Conservation (phyloP, 1,140 invertebrate species). For the Ceratina japonica region DNA sequence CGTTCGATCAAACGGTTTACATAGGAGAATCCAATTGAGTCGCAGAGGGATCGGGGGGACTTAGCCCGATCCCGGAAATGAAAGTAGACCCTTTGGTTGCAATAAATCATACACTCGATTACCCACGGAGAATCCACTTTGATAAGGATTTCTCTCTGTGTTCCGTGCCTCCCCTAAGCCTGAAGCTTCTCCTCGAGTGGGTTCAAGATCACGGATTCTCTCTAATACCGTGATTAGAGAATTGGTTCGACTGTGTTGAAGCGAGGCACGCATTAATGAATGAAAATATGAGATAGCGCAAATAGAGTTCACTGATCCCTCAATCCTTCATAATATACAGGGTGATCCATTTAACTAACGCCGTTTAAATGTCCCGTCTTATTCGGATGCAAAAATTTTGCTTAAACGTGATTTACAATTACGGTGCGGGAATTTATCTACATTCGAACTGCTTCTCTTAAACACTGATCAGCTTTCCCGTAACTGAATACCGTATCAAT, state of each 20-base stretch:
- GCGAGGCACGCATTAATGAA: background rate
- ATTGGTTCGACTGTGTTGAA: background rate
- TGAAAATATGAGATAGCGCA: background rate
- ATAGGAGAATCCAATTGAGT: slow-evolving; percentile 42
- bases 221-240: background rate
- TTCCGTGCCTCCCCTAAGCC: background rate
- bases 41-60: slow-evolving; percentile 28
- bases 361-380: too few relatives aligned
- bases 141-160: slow-evolving; percentile 45
- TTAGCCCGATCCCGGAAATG: slow-evolving; percentile 52
- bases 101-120: slow-evolving; percentile 66
- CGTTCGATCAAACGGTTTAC: slow-evolving; percentile 37
- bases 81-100: slow-evolving; percentile 51
- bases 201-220: background rate
- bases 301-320: background rate
- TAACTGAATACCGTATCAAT: slow-evolving; percentile 11
- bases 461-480: background rate
- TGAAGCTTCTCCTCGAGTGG: background rate
- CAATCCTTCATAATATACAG: too few relatives aligned
- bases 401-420: too few relatives aligned
- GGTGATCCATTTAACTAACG: too few relatives aligned
- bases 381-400: too few relatives aligned
- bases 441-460: background rate
- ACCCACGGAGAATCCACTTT: slow-evolving; percentile 51
- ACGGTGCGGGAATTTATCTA: background rate